These are phyloP conservation scores for Thamnophis elegans DNA, from an alignment of 2,797 vertebrate species.

Conservation along the genomic window DNA sequence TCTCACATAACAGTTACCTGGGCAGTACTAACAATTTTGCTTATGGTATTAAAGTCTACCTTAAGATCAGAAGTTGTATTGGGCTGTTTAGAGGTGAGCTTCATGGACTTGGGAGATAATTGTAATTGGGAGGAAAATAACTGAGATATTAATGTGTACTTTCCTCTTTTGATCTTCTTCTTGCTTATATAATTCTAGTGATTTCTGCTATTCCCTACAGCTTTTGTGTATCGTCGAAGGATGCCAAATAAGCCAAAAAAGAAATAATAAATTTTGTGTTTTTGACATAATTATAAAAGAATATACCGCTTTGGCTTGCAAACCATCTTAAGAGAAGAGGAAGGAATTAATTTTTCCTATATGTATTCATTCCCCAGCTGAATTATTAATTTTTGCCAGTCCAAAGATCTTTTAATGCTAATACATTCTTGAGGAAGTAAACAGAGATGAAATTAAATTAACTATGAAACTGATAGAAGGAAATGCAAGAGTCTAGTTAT, in stretches of 20 bases:
- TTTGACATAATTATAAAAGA: neutral
- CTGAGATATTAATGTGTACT: neutral
- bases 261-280: neutral
- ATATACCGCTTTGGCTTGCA: neutral
- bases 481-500: neutral
- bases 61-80: neutral
- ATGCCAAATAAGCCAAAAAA: neutral
- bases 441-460: neutral
- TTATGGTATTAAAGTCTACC: neutral
- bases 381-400: neutral
- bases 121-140: neutral
- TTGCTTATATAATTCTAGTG: neutral
- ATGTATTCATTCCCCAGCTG: neutral
- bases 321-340: neutral
- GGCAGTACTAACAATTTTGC: neutral
- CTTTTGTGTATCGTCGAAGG: neutral
- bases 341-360: neutral
- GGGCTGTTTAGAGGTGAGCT: neutral
- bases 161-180: neutral
- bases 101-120: neutral
- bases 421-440: neutral
- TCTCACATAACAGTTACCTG: neutral
- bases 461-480: neutral
- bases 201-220: neutral
- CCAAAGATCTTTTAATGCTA: neutral